Percentiles rank a stretch among this genome's conserved stretches.
Evolutionary conservation across 2,888 invertebrate species (phyloP).

Genomic region (Vanessa cardui): DNA sequence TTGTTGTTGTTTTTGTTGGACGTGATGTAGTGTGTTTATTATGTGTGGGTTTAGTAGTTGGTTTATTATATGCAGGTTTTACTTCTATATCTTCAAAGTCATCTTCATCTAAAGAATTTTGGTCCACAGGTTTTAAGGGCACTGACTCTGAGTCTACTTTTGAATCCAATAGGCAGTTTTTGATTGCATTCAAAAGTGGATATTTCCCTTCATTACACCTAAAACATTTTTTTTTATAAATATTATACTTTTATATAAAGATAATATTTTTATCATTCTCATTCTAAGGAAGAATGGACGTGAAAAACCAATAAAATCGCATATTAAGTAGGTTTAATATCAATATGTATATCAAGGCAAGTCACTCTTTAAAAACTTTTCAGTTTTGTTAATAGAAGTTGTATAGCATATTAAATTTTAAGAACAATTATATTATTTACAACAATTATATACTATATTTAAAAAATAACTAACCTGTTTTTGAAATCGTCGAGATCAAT

Average conservation of each 20-base stretch:
- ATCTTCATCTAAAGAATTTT: constrained; percentile 67
- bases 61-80: constrained; percentile 53
- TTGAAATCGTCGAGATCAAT: constrained; percentile 94
- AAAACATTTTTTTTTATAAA: constrained; percentile 39
- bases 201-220: constrained; percentile 91
- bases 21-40: constrained; percentile 47
- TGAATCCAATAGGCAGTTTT: constrained; percentile 85
- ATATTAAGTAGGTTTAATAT: no score
- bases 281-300: no score
- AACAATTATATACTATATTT: not conserved
- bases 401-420: not conserved
- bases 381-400: no score
- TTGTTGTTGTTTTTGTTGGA: constrained; percentile 49
- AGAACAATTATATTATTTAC: no score
- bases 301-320: no score
- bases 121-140: constrained; percentile 50
- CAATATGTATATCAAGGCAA: no score
- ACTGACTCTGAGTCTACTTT: constrained; percentile 51
- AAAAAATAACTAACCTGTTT: constrained; percentile 70
- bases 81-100: constrained; percentile 73
- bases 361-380: no score
- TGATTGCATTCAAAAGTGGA: constrained; percentile 90
- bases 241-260: not conserved
- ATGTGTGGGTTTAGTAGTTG: constrained; percentile 50
- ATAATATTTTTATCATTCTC: no score